Evolutionary conservation across 2,113 vertebrate genomes (phyloP).

Genomic region (Actenoides lindsayi): DNA sequence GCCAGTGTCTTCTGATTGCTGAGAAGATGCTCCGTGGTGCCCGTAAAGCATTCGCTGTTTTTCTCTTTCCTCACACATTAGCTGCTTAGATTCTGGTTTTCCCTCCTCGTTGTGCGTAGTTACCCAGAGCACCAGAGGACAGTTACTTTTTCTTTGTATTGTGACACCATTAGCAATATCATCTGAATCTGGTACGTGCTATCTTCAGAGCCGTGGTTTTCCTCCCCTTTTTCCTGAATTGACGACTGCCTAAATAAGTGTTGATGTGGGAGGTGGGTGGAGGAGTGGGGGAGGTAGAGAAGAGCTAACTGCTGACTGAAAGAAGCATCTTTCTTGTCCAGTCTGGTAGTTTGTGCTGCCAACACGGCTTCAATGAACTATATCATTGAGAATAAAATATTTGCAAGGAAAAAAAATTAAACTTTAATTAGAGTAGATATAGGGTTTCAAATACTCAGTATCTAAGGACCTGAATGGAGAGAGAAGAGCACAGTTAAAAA

Average conservation of each 20-base stretch:
- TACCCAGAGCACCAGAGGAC: conserved; percentile 49
- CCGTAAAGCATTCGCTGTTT: not conserved
- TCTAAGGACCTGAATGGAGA: not conserved
- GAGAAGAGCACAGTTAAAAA: not conserved
- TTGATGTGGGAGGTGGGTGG: not conserved
- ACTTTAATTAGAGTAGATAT: not conserved
- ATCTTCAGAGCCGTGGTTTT: not conserved
- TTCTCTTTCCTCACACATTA: conserved; percentile 38
- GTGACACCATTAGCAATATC: not conserved
- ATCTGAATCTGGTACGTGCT: not conserved
- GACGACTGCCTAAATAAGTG: not conserved
- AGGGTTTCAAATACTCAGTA: not conserved
- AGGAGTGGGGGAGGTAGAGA: not conserved
- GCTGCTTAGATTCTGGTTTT: not conserved
- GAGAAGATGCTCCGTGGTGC: conserved; percentile 34
- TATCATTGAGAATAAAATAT: not conserved
- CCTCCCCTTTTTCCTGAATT: not conserved
- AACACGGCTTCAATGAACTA: not conserved
- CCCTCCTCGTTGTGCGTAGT: conserved; percentile 35
- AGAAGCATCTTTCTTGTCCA: not conserved
- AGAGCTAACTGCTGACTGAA: not conserved
- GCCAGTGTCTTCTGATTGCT: not conserved
- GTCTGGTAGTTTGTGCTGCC: not conserved
- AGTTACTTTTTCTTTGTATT: conserved; percentile 13
- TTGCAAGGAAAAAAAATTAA: too few relatives aligned